Conservation (phyloP, 2,888 invertebrate species). For the Sceliomorpha sp. region DNA sequence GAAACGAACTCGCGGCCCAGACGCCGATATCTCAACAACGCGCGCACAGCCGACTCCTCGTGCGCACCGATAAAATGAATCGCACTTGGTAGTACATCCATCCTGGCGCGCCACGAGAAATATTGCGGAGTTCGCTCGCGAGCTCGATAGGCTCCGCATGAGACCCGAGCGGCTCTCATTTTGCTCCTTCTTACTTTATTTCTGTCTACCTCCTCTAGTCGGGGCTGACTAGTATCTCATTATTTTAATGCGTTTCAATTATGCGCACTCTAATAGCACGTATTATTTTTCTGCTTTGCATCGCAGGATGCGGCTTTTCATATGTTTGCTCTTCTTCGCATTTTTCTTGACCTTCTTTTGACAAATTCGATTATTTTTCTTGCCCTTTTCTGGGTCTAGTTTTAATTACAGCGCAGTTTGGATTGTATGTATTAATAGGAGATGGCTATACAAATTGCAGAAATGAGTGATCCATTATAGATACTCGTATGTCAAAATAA, state of each 20-base stretch:
- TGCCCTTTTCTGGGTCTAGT: too few relatives aligned
- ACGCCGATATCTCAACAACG: constrained; percentile 45
- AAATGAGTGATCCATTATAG: too few relatives aligned
- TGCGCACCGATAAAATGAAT: constrained; percentile 60
- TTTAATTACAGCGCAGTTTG: too few relatives aligned
- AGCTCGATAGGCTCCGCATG: constrained; percentile 43
- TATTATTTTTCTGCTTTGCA: constrained; percentile 47
- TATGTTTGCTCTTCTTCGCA: too few relatives aligned
- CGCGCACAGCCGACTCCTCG: constrained; percentile 39
- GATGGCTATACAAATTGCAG: too few relatives aligned
- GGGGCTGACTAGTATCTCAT: constrained; percentile 49
- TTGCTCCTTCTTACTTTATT: constrained; percentile 44
- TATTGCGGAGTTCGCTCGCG: constrained; percentile 44
- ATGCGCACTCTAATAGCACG: constrained; percentile 51
- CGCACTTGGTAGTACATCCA: constrained; percentile 60
- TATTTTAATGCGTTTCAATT: constrained; percentile 58
- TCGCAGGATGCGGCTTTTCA: constrained; percentile 41
- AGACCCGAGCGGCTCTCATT: constrained; percentile 41
- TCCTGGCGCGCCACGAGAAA: constrained; percentile 52
- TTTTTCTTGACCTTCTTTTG: too few relatives aligned
- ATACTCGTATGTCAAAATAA: too few relatives aligned
- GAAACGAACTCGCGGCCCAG: constrained; percentile 26
- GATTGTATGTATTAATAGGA: too few relatives aligned
- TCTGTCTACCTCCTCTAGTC: constrained; percentile 32
- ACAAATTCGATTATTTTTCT: too few relatives aligned